Evolutionary conservation across 1,140 invertebrate genomes (phyloP), one percentile per base, ranked within the genome.

Genomic region (Trichonephila inaurata): DNA sequence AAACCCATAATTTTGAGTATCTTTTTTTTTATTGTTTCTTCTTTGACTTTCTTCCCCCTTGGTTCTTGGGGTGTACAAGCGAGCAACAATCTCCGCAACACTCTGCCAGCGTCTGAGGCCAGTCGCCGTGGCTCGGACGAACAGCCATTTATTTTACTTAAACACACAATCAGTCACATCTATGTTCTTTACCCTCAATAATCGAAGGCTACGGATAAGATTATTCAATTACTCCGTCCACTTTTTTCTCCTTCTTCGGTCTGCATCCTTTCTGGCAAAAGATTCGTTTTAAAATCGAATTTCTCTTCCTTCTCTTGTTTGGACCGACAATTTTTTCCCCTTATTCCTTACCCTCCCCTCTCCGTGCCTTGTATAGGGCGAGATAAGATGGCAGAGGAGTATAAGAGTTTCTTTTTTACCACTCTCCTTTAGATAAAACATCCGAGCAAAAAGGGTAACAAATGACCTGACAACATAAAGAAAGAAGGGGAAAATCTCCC

Each of bases 211-310:
- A 92, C 81, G 64, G 81, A 83, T 85, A 24, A 85, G 77, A 83
- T 92, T 92, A 92, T 92, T 92, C 90, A 92, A 92, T 92, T 92
- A 92, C 60, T 8, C 62, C 40, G 82, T 91, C 28, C 33, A 33
- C 28, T 33, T 77, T 33, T 77, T 77, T 81, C n/a, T 69, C 18
- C 81, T 77, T 60, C 64, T 51, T 69, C 44, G 7, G 33, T 77
- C 69, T 24, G 21, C 18, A 33, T n/a, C 18, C 16, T 81, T 90
- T 90, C 58, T 81, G 19, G 44, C 16, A 82, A 91, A 62, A 64
- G 81, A 85, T 66, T 64, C 60, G 60, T 92, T 85, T 92, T 92
- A 92, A 92, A 92, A 92, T 92, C 81, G 90, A 92, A 92, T 92
- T 85, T 77, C 33, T 58, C 61, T 24, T 16, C 60, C 19, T 61